Evolutionary conservation across 2,888 invertebrate genomes (phyloP), one percentile per base, ranked within the genome.

Genomic region (Dioctria rufipes): DNA sequence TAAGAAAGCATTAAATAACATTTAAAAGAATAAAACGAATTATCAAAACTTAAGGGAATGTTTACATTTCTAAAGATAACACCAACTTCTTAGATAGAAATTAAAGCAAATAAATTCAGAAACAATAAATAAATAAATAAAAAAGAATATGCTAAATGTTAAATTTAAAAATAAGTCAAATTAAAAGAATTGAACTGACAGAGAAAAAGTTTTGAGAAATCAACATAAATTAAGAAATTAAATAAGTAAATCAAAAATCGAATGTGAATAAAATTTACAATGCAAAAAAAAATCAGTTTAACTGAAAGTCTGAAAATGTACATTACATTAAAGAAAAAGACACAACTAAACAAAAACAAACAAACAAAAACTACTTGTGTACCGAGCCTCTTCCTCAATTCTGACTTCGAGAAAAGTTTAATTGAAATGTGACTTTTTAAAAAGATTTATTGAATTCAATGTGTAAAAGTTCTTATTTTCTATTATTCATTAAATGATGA

Each of bases 41-140:
- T 11, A 58, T 58, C 25, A 58, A 13, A 25, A 13, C 4, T 58
- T 58, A 13, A 58, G 58, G 11, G n/a, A 65, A 13, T 65, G 9
- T 65, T 4, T 9, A 65, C 4, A 13, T 40, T 65, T 65, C 65
- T 65, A 8, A 37, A 65, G 5, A 65, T 61, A 80, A 80, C 80
- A 80, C 80, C 80, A 80, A 80, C 69, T 71, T 78, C 80, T 65
- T 80, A 80, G 80, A 80, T 80, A 80, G 80, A 80, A 60, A 77
- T 67, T 73, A 63, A 73, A 42, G 61, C 67, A 65, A 46, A 46
- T 58, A 80, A 80, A 58, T 63, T 25, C 25, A 25, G 25, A 25
- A 25, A 66, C 58, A 9, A 54, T 66, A 65, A 66, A 73, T 60
- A 75, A 58, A 77, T 25, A 49, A 9, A 61, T 13, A 25, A 25